Evolutionary conservation across 1,140 invertebrate species (phyloP).

Genomic region (Drosophila parvula): DNA sequence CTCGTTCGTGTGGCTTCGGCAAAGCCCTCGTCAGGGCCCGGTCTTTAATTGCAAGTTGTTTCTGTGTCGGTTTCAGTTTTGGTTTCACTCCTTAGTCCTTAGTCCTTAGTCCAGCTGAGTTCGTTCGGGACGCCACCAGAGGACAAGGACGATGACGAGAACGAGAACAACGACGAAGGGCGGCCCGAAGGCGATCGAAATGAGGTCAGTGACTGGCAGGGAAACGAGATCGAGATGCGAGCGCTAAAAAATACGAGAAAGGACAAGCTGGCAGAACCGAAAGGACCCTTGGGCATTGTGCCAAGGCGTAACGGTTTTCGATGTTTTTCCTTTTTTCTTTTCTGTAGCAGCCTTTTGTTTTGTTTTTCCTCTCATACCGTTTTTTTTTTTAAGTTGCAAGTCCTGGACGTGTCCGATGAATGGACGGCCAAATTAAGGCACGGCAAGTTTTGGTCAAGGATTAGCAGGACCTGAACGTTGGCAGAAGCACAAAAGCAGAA

Average conservation of each 20-base stretch:
- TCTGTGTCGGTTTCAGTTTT: conserved; percentile 31
- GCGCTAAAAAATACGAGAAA: conserved; percentile 1
- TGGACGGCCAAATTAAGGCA: conserved; percentile 35
- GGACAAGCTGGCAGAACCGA: conserved; percentile 29
- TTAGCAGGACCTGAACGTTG: conserved; percentile 19
- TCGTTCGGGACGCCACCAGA: background rate
- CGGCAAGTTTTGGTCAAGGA: conserved; percentile 41
- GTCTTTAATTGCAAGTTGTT: conserved; percentile 31
- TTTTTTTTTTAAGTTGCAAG: conserved; percentile 22
- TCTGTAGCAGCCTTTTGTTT: conserved; percentile 34
- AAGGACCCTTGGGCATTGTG: conserved; percentile 48
- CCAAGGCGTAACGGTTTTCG: conserved; percentile 53
- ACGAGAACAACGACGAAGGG: conserved; percentile 1
- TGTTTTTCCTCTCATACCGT: background rate
- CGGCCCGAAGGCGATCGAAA: conserved; percentile 61
- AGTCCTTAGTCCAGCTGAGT: conserved; percentile 3
- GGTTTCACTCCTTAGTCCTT: conserved; percentile 10
- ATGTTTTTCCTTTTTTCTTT: conserved; percentile 14
- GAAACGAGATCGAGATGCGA: conserved; percentile 19
- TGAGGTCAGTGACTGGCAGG: conserved; percentile 72
- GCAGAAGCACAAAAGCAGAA: background rate
- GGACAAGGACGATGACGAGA: background rate
- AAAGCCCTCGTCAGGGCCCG: too few relatives aligned
- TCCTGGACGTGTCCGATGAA: conserved; percentile 41
- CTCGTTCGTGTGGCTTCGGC: too few relatives aligned